These are phyloP conservation scores for Nannoperca obscura DNA, from an alignment of 2,797 vertebrate species.

Conservation along the genomic window DNA sequence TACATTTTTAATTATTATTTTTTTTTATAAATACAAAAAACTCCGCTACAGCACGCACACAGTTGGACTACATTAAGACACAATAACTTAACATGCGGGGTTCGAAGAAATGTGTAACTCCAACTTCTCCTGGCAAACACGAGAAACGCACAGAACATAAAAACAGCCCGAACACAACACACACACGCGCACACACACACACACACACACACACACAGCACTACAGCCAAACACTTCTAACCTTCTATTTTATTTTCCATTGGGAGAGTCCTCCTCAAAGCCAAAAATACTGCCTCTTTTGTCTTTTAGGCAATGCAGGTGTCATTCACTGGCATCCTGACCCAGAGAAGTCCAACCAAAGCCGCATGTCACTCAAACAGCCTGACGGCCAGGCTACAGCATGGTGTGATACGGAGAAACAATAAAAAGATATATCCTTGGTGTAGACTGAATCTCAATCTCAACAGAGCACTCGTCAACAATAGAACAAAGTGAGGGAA, in stretches of 20 bases:
- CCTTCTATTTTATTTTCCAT: constrained; percentile 91
- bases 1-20: too few species aligned
- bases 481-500: constrained; percentile 85
- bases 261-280: constrained; percentile 81
- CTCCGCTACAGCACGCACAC: constrained; percentile 38
- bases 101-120: constrained; percentile 59
- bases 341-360: constrained; percentile 78
- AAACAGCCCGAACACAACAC: constrained; percentile 55
- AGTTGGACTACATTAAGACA: constrained; percentile 21
- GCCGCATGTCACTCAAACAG: constrained; percentile 75
- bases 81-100: constrained; percentile 52
- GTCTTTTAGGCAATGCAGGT: constrained; percentile 84
- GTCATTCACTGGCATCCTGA: constrained; percentile 86
- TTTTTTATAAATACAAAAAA: constrained; percentile 33
- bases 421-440: constrained; percentile 68
- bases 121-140: constrained; percentile 65
- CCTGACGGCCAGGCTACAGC: constrained; percentile 57
- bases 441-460: constrained; percentile 72
- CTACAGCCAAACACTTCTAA: constrained; percentile 81
- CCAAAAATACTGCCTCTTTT: constrained; percentile 74
- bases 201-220: constrained; percentile 69
- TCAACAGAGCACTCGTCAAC: constrained; percentile 82
- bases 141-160: constrained; percentile 32
- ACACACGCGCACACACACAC: constrained; percentile 62
- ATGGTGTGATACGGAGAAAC: constrained; percentile 56